Conservation (phyloP, 1,140 invertebrate genomes). For the Drosophila subpulchrella region DNA sequence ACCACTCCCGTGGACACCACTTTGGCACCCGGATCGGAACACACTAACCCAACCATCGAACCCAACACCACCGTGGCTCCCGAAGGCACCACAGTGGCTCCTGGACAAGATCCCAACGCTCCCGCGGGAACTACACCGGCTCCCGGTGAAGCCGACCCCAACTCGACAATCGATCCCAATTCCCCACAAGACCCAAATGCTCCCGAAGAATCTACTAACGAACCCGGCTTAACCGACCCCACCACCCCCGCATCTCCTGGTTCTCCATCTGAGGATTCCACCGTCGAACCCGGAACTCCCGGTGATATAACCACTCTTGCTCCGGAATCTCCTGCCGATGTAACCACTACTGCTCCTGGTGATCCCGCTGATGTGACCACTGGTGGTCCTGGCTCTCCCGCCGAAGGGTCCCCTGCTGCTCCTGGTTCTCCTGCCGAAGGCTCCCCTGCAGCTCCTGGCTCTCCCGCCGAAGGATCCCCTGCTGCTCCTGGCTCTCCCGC, state of each 20-base stretch:
- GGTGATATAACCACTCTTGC: slow-evolving; percentile 1
- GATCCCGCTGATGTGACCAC: slow-evolving; percentile 7
- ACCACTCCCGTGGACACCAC: slow-evolving; percentile 9
- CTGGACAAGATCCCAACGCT: slow-evolving; percentile 13
- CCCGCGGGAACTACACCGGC: slow-evolving; percentile 18
- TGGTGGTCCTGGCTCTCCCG: background rate
- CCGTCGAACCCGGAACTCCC: slow-evolving; percentile 12
- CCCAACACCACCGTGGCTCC: slow-evolving; percentile 6
- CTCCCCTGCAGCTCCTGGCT: background rate
- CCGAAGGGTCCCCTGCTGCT: background rate
- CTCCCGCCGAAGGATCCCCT: slow-evolving; percentile 1
- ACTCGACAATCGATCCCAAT: slow-evolving; percentile 29
- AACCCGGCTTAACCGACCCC: slow-evolving; percentile 21
- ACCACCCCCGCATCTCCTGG: slow-evolving; percentile 20
- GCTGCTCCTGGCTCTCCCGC: slow-evolving; percentile 10
- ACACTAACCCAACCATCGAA: slow-evolving; percentile 13
- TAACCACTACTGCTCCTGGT: background rate
- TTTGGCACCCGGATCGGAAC: slow-evolving; percentile 12
- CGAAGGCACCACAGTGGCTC: slow-evolving; percentile 13
- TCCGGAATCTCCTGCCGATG: background rate
- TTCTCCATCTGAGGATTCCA: slow-evolving; percentile 1
- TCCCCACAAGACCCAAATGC: slow-evolving; percentile 29
- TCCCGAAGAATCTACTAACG: slow-evolving; percentile 26
- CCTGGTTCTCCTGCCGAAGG: slow-evolving; percentile 8
- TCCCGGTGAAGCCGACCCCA: slow-evolving; percentile 15